Conservation (phyloP, 2,888 invertebrate species). For the Caenorhabditis auriculariae region DNA sequence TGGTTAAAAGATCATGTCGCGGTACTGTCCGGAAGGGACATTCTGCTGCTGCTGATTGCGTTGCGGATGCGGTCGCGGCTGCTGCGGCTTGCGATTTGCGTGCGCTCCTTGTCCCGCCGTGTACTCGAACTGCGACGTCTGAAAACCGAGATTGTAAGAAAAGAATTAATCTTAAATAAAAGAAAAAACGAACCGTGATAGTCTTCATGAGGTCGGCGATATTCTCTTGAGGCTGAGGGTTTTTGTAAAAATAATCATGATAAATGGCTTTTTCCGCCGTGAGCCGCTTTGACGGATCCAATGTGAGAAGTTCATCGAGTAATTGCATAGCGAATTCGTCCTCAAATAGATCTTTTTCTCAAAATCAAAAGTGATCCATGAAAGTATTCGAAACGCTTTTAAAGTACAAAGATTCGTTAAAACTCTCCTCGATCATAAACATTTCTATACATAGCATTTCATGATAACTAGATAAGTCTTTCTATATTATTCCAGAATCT, state of each 20-base stretch:
- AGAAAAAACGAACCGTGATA: conserved; percentile 28
- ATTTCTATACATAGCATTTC: too few relatives aligned
- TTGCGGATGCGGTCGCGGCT: too few relatives aligned
- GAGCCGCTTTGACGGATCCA: conserved; percentile 84
- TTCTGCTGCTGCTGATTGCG: conserved; percentile 16
- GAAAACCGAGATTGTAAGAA: conserved; percentile 8
- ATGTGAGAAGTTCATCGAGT: conserved; percentile 83
- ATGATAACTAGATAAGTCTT: too few relatives aligned
- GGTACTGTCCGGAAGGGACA: conserved; percentile 35
- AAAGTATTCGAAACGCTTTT: too few relatives aligned
- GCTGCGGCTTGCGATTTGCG: conserved; percentile 39
- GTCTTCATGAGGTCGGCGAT: conserved; percentile 58
- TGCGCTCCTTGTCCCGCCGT: conserved; percentile 58
- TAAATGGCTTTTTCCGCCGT: conserved; percentile 85
- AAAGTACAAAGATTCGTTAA: too few relatives aligned
- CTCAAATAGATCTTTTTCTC: too few relatives aligned
- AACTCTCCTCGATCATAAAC: too few relatives aligned
- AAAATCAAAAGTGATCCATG: too few relatives aligned
- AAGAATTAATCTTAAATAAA: neutral
- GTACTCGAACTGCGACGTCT: conserved; percentile 54
- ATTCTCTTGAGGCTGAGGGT: conserved; percentile 80
- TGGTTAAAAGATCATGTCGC: conserved; percentile 45
- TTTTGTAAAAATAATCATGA: conserved; percentile 98
- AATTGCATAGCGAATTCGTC: conserved; percentile 81
- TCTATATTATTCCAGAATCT: too few relatives aligned